Evolutionary conservation across 2,888 invertebrate species (phyloP).

Genomic region (Rhagium mordax): DNA sequence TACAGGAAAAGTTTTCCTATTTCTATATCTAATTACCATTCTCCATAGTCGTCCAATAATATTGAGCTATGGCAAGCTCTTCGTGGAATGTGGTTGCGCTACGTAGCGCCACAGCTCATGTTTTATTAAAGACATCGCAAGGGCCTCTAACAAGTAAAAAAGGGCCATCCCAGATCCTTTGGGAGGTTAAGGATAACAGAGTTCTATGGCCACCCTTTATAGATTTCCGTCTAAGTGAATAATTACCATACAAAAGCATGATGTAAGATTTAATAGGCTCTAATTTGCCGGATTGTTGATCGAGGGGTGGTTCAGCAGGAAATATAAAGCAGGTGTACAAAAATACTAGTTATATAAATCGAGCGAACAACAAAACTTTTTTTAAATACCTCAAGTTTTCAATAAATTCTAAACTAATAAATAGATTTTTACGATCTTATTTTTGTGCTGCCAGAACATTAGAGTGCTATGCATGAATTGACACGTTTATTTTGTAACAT

Average conservation of each 20-base stretch:
- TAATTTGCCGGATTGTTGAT: not conserved
- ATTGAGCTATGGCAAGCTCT: not conserved
- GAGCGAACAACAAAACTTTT: too few relatives aligned
- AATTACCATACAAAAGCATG: not conserved
- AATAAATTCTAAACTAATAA: too few relatives aligned
- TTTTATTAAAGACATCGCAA: not conserved
- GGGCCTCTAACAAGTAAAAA: not conserved
- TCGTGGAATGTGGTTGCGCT: not conserved
- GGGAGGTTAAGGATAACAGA: slow-evolving; percentile 15
- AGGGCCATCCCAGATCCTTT: not conserved
- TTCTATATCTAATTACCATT: slow-evolving; percentile 21
- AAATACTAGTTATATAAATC: too few relatives aligned
- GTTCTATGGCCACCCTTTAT: slow-evolving; percentile 2
- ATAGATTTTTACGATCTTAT: too few relatives aligned
- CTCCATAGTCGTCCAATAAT: too few relatives aligned
- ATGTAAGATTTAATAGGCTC: not conserved
- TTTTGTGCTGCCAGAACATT: too few relatives aligned
- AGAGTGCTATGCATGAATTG: too few relatives aligned
- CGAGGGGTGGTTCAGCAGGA: too few relatives aligned
- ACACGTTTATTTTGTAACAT: too few relatives aligned
- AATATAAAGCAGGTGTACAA: too few relatives aligned
- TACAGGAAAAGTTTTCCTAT: slow-evolving; percentile 1
- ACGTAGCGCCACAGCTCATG: not conserved
- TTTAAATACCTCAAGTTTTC: too few relatives aligned
- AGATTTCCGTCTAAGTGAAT: not conserved